phyloP scores from a whole-genome alignment of 2,888 invertebrate species.

The Hemistola chrysoprasaria region DNA sequence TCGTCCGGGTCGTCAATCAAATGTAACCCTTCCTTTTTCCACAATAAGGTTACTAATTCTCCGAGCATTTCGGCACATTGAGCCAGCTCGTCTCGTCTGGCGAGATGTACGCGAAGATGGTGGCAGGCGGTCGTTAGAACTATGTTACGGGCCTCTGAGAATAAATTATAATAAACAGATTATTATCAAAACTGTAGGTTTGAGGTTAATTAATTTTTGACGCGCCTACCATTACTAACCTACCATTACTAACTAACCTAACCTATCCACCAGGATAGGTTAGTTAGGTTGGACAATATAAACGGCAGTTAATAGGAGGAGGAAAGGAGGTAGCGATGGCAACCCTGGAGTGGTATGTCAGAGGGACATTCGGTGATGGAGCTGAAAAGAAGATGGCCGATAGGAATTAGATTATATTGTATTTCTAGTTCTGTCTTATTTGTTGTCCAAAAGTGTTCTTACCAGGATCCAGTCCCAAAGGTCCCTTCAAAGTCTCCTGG shows the following conservation, averaged over 20 bases:
- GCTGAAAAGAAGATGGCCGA: too few species aligned
- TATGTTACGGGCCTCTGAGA: constrained; percentile 93
- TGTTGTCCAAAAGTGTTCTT: constrained; percentile 3
- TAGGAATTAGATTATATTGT: neutral
- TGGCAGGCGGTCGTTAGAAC: constrained; percentile 92
- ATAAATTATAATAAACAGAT: too few species aligned
- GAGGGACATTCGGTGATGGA: too few species aligned
- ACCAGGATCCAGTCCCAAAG: constrained; percentile 69
- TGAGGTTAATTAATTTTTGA: too few species aligned
- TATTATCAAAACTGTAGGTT: too few species aligned
- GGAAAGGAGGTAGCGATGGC: too few species aligned
- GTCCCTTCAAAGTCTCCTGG: constrained; percentile 84
- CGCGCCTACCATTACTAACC: too few species aligned
- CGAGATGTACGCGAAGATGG: constrained; percentile 91
- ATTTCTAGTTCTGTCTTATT: neutral
- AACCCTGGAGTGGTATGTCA: too few species aligned
- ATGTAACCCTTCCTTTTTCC: constrained; percentile 78
- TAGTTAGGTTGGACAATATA: too few species aligned
- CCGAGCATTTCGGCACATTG: constrained; percentile 94
- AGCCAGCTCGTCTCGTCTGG: constrained; percentile 90
- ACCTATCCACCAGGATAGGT: too few species aligned
- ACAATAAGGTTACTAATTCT: constrained; percentile 86
- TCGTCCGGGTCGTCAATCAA: constrained; percentile 65
- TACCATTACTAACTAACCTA: too few species aligned
- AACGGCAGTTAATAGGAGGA: too few species aligned